A percentile compares a stretch with the other conserved stretches of the same genome.
Conservation (phyloP, 2,888 invertebrate species). For the Parnassius smintheus region DNA sequence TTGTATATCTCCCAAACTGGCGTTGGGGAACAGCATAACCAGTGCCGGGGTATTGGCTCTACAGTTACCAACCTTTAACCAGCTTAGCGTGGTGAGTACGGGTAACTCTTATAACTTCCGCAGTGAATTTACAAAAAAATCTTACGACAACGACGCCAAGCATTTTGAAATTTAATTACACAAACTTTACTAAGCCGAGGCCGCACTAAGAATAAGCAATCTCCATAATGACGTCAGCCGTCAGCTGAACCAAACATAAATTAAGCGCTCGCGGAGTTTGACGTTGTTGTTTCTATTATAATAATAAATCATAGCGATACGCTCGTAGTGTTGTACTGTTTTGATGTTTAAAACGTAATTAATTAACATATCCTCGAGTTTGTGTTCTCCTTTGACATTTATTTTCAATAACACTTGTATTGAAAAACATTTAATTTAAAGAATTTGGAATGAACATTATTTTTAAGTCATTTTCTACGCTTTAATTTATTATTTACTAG, state of each 20-base stretch:
- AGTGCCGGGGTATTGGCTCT: too few species aligned
- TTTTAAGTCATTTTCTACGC: too few species aligned
- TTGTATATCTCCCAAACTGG: too few species aligned
- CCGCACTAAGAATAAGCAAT: conserved; percentile 9
- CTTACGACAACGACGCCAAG: too few species aligned
- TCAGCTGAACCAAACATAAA: conserved; percentile 18
- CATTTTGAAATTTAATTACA: background rate
- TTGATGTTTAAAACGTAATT: conserved; percentile 2
- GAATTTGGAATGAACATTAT: too few species aligned
- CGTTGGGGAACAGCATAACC: too few species aligned
- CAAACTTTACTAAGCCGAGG: background rate
- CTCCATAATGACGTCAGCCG: conserved; percentile 1
- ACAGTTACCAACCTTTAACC: too few species aligned
- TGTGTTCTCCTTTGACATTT: background rate
- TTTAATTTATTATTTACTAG: too few species aligned
- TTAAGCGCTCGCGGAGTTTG: conserved; percentile 12
- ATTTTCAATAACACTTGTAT: background rate
- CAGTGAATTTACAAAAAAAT: too few species aligned
- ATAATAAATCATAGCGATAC: conserved; percentile 16
- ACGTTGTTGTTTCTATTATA: conserved; percentile 12
- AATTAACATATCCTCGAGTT: background rate
- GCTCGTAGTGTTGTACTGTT: conserved; percentile 4
- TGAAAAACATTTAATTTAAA: too few species aligned
- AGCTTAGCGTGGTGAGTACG: too few species aligned
- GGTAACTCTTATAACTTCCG: too few species aligned